Evolutionary conservation across 1,140 invertebrate genomes (phyloP), one percentile per base, ranked within the genome.

Genomic region (Drosophila paulistorum): DNA sequence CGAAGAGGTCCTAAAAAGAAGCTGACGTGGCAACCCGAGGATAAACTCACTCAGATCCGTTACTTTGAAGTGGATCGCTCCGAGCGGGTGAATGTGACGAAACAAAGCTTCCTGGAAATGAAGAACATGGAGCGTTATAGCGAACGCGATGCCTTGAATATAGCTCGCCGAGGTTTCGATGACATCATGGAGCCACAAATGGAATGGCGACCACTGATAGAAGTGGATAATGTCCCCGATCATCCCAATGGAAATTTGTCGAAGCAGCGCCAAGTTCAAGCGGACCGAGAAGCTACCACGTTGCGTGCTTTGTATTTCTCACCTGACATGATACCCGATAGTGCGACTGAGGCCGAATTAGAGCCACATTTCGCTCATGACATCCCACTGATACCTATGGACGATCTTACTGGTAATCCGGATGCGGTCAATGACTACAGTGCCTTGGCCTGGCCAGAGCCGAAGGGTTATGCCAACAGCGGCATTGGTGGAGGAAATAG

Each of bases 41-140:
- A 94, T 7, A 95, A 98, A 61, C 93, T 99, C 14, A 95, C 96
- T 83, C 95, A 96, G 72, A 94, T 97, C 48, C 95, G 95, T 78
- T 98, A 96, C 87, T 99, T 99, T 92, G 97, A 98, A 92, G 92
- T 98, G 48, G 98, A 99, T 93, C 97, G 98, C 93, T 98, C 96
- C 3, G 98, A 99, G 93, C 94, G 98, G 89, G 97, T 98, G 1
- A 98, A 98, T 93, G 98, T 99, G 0, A 98, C 97, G 0, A 96
- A 97, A 92, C 96, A 96, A 33, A 91, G 75, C 20, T 98, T 98
- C 92, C 95, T 95, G n/a, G 97, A 98, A 77, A 96, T 98, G 96
- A 98, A 97, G 91, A 95, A 96, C 90, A 95, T 97, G 93, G 98
- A 99, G 87, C 96, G 96, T 67, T 94, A 95, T 72, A 93, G 96